These are phyloP conservation scores for Leiothrix lutea DNA, from an alignment of 2,113 vertebrate species.

Conservation along the genomic window DNA sequence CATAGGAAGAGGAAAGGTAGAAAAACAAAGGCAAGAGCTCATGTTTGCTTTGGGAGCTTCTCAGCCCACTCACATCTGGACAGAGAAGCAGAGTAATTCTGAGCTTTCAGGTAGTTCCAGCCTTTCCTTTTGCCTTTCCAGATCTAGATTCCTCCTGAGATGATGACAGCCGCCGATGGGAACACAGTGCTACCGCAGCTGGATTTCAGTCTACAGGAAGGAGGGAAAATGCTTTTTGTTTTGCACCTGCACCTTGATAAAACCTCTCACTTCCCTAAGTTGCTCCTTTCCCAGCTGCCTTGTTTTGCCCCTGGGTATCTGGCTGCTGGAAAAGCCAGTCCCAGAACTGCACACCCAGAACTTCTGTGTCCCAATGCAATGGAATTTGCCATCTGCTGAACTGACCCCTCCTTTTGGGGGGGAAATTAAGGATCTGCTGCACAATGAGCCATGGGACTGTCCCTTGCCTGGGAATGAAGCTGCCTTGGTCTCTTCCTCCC, in stretches of 20 bases:
- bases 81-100: neutral
- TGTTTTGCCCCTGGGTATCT: fast-evolving
- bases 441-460: neutral
- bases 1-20: fast-evolving
- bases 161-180: fast-evolving
- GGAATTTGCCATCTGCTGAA: neutral
- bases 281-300: neutral
- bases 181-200: neutral
- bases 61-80: neutral
- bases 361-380: neutral
- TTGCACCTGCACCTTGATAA: conserved; percentile 70
- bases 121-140: conserved; percentile 35
- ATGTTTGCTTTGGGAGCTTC: neutral
- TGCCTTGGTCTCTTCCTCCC: neutral
- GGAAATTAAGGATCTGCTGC: neutral
- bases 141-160: neutral
- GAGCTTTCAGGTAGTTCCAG: neutral
- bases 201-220: neutral
- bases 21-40: neutral
- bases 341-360: neutral
- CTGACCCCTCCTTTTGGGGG: neutral
- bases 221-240: neutral
- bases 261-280: neutral
- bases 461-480: neutral
- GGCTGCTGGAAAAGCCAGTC: neutral